Conservation (phyloP, 2,113 vertebrate species). For the Sylvia atricapilla region DNA sequence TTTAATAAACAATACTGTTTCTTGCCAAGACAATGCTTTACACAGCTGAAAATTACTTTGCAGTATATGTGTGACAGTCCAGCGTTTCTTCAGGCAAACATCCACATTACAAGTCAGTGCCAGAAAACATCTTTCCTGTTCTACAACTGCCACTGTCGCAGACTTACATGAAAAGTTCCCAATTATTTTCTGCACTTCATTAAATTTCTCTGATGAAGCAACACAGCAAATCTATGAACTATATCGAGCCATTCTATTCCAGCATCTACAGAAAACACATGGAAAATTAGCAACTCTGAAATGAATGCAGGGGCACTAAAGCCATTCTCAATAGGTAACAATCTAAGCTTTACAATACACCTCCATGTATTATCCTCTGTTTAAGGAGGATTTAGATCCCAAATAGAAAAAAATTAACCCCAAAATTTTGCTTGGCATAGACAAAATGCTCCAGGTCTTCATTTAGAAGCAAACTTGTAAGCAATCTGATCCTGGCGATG, state of each 20-base stretch:
- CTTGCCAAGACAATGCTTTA: not conserved
- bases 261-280: not conserved
- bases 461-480: not conserved
- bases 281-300: not conserved
- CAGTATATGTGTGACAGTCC: too few species aligned
- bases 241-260: not conserved
- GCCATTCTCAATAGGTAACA: not conserved
- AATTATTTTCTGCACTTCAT: not conserved
- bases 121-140: not conserved
- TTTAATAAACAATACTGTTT: not conserved
- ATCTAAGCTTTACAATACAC: not conserved
- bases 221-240: not conserved
- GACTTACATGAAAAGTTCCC: not conserved
- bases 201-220: not conserved
- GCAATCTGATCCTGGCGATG: not conserved
- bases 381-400: not conserved
- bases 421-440: not conserved
- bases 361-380: not conserved
- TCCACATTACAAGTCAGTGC: rapidly evolving
- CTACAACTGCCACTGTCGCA: not conserved
- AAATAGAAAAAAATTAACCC: not conserved
- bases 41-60: not conserved
- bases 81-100: not conserved
- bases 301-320: not conserved
- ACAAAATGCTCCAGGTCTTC: not conserved